These are phyloP conservation scores for Prietella phreatophila DNA, from an alignment of 2,113 vertebrate genomes.

Conservation along the genomic window DNA sequence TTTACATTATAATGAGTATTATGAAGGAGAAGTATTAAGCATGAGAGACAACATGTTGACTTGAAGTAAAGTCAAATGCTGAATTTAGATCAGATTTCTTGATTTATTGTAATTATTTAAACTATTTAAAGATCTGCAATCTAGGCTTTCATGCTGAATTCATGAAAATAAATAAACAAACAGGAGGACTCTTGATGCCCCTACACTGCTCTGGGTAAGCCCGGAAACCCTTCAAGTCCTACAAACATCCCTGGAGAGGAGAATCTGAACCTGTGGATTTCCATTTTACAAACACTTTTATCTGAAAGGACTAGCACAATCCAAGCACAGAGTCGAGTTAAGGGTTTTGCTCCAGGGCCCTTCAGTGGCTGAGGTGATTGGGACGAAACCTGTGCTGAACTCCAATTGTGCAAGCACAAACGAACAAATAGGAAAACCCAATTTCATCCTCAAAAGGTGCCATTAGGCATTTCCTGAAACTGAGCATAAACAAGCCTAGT, in stretches of 20 bases:
- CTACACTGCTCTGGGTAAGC: neutral
- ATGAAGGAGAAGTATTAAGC: neutral
- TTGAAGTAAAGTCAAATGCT: neutral
- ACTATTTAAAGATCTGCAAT: neutral
- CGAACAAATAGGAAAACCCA: slow-evolving; percentile 8
- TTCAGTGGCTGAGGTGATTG: neutral
- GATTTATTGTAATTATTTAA: neutral
- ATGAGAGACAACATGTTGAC: neutral
- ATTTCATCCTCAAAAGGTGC: neutral
- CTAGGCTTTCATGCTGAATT: neutral
- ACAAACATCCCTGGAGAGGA: neutral
- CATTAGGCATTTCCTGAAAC: slow-evolving; percentile 6
- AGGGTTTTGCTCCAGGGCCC: neutral
- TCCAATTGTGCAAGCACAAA: neutral
- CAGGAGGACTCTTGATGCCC: neutral
- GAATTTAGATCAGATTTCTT: neutral
- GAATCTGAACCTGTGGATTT: neutral
- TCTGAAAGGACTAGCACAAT: neutral
- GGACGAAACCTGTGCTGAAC: neutral
- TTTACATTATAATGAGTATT: neutral
- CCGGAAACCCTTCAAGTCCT: neutral
- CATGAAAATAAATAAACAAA: neutral
- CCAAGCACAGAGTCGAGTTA: neutral
- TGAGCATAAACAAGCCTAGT: slow-evolving; percentile 7
- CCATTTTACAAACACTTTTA: neutral